Percentiles rank a stretch among this genome's conserved stretches.
Evolutionary conservation across 1,140 invertebrate species (phyloP).

Genomic region (Caerostris darwini): DNA sequence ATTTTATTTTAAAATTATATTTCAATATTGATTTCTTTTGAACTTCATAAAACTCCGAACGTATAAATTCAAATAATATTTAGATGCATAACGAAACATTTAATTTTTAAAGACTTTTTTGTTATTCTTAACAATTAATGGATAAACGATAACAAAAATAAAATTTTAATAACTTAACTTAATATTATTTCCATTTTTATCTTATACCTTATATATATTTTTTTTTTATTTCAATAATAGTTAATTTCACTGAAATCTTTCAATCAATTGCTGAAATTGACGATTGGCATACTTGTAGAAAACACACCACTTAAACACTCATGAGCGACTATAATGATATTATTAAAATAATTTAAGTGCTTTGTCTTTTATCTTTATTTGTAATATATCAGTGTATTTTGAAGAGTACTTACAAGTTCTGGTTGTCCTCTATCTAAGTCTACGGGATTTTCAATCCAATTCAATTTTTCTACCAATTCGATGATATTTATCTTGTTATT

Average conservation of each 20-base stretch:
- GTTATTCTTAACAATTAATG: too few relatives aligned
- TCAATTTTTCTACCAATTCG: background rate
- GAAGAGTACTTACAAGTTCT: conserved; percentile 28
- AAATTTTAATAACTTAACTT: too few relatives aligned
- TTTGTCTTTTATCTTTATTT: too few relatives aligned
- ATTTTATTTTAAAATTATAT: too few relatives aligned
- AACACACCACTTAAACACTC: background rate
- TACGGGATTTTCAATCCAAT: conserved; percentile 7
- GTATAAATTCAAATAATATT: too few relatives aligned
- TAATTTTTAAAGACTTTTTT: too few relatives aligned
- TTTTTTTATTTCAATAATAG: background rate
- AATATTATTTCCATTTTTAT: too few relatives aligned
- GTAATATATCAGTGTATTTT: background rate
- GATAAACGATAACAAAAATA: too few relatives aligned
- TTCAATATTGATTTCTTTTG: too few relatives aligned
- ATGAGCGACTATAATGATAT: background rate
- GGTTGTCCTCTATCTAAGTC: background rate
- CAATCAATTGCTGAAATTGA: background rate
- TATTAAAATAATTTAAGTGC: background rate
- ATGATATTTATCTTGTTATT: conserved; percentile 25
- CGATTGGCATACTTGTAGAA: background rate
- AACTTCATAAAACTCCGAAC: too few relatives aligned
- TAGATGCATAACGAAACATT: too few relatives aligned
- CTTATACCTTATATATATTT: too few relatives aligned
- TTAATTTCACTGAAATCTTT: background rate